Conservation (phyloP, 1,140 invertebrate species). For the Bombus balteatus region DNA sequence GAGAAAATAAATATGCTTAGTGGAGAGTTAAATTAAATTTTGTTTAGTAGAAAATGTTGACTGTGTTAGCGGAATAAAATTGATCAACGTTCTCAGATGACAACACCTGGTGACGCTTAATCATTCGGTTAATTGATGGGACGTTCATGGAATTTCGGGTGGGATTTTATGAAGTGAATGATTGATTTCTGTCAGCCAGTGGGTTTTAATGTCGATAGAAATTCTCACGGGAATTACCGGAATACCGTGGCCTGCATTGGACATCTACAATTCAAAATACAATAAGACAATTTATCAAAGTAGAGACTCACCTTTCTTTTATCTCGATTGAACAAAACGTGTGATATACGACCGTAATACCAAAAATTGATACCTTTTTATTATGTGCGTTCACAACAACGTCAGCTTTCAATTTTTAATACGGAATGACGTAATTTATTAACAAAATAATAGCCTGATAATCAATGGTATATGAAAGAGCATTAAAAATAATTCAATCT, state of each 20-base stretch:
- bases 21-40: not conserved
- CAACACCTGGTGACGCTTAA: not conserved
- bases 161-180: not conserved
- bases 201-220: not conserved
- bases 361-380: not conserved
- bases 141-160: slow-evolving; percentile 6
- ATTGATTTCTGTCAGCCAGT: not conserved
- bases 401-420: not conserved
- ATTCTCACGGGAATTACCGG: not conserved
- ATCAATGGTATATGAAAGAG: not conserved
- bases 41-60: not conserved
- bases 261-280: not conserved
- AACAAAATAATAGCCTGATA: not conserved
- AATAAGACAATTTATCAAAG: not conserved
- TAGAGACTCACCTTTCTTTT: not conserved
- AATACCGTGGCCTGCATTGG: not conserved
- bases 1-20: not conserved
- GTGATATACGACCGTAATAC: not conserved
- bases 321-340: not conserved
- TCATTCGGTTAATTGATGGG: not conserved
- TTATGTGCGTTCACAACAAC: not conserved
- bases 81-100: not conserved
- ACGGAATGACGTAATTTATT: not conserved
- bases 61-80: not conserved
- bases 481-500: not conserved